phyloP scores from a whole-genome alignment of 2,888 invertebrate species.

The Melanostoma mellinum region DNA sequence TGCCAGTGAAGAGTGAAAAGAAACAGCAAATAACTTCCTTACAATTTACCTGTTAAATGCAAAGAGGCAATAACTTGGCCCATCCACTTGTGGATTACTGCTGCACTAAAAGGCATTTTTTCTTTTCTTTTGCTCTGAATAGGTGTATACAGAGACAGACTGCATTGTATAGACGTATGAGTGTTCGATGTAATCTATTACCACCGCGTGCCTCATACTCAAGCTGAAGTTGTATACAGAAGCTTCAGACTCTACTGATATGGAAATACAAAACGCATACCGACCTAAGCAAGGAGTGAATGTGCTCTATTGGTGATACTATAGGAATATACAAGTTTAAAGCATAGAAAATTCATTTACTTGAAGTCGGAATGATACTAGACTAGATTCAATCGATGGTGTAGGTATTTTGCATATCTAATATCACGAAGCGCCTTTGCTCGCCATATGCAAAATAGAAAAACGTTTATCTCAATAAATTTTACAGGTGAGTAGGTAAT shows the following conservation, averaged over 20 bases:
- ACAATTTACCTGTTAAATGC: slow-evolving; percentile 20
- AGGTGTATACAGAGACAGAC: neutral
- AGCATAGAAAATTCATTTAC: slow-evolving; percentile 23
- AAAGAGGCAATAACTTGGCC: slow-evolving; percentile 9
- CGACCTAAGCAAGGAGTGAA: too few relatives aligned
- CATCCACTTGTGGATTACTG: slow-evolving; percentile 13
- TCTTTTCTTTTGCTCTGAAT: neutral
- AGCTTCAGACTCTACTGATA: neutral
- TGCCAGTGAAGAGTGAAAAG: neutral
- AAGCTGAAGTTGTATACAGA: slow-evolving; percentile 7
- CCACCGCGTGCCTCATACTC: slow-evolving; percentile 1
- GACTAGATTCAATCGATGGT: slow-evolving; percentile 5
- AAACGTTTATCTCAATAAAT: slow-evolving; percentile 32
- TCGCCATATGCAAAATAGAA: slow-evolving; percentile 22
- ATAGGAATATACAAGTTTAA: too few relatives aligned
- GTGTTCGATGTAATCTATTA: neutral
- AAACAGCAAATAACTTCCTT: slow-evolving; percentile 5
- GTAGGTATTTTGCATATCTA: slow-evolving; percentile 24
- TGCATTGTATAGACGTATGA: neutral
- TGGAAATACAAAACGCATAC: neutral
- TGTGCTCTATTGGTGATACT: too few relatives aligned
- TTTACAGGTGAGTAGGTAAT: slow-evolving; percentile 40
- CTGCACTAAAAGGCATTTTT: slow-evolving; percentile 5
- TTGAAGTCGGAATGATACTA: slow-evolving; percentile 1
- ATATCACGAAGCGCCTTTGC: slow-evolving; percentile 26